phyloP scores from a whole-genome alignment of 2,113 vertebrate genomes.

The Oreotrochilus melanogaster region DNA sequence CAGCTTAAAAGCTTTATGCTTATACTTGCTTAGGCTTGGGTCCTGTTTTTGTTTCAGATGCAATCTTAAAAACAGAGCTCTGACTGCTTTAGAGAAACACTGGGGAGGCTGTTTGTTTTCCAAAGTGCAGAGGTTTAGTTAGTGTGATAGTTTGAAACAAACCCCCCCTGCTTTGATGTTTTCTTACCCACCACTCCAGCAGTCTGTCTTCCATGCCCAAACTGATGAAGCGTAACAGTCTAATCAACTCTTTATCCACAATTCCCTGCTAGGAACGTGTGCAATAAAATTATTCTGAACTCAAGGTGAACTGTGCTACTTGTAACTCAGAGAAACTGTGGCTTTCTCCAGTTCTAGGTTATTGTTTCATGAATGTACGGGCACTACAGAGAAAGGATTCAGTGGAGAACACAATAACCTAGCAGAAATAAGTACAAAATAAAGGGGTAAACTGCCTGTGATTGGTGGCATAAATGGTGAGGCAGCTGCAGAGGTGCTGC shows the following conservation, averaged over 20 bases:
- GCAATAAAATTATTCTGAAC: not conserved
- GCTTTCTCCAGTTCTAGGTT: not conserved
- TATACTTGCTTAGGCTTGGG: not conserved
- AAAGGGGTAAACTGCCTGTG: not conserved
- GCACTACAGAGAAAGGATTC: not conserved
- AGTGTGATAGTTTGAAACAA: not conserved
- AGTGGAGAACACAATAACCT: not conserved
- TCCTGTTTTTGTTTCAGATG: not conserved
- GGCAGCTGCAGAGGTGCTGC: not conserved
- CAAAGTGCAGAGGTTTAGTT: not conserved
- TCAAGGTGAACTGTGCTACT: not conserved
- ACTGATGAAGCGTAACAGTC: not conserved
- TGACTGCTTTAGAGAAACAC: not conserved
- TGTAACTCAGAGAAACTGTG: not conserved
- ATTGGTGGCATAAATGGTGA: accelerated
- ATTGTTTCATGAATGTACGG: not conserved
- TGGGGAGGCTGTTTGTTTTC: not conserved
- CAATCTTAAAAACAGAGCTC: constrained; percentile 19
- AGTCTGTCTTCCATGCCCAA: not conserved
- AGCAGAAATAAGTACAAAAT: not conserved
- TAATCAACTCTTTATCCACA: not conserved
- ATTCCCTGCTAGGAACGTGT: not conserved
- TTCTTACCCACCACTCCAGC: not conserved
- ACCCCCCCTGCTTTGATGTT: constrained; percentile 19
- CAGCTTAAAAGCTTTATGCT: constrained; percentile 36